Conservation (phyloP, 1,140 invertebrate species). For the Pseudomyrmex sp. region DNA sequence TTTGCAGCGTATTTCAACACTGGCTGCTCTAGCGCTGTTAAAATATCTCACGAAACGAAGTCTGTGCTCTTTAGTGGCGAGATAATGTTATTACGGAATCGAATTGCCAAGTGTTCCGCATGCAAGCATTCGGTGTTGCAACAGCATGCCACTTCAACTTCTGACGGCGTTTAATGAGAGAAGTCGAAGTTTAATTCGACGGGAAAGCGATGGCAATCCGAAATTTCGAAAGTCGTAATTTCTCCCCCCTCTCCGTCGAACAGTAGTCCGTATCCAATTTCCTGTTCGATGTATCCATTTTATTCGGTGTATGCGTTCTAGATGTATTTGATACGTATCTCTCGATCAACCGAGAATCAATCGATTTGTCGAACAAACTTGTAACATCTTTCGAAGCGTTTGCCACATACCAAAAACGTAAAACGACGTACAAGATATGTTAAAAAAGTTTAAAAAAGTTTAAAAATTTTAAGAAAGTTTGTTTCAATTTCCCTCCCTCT, state of each 20-base stretch:
- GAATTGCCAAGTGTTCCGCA: constrained; percentile 34
- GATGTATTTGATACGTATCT: constrained; percentile 14
- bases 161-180: constrained; percentile 47
- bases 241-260: constrained; percentile 2
- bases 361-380: background rate
- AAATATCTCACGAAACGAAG: constrained; percentile 27
- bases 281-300: background rate
- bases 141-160: constrained; percentile 28
- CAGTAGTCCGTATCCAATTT: constrained; percentile 1
- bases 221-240: constrained; percentile 54
- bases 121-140: constrained; percentile 26
- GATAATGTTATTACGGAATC: constrained; percentile 49
- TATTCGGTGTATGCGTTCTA: no score
- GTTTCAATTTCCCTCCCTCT: no score
- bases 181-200: constrained; percentile 53
- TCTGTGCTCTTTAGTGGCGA: constrained; percentile 5
- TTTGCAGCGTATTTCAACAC: background rate
- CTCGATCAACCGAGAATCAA: constrained; percentile 9
- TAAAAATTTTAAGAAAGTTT: background rate
- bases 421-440: no score
- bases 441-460: no score
- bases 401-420: background rate
- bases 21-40: background rate
- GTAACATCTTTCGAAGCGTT: constrained; percentile 6
- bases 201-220: constrained; percentile 32